Evolutionary conservation across 1,140 invertebrate genomes (phyloP), one percentile per base, ranked within the genome.

Genomic region (Ips nitidus): DNA sequence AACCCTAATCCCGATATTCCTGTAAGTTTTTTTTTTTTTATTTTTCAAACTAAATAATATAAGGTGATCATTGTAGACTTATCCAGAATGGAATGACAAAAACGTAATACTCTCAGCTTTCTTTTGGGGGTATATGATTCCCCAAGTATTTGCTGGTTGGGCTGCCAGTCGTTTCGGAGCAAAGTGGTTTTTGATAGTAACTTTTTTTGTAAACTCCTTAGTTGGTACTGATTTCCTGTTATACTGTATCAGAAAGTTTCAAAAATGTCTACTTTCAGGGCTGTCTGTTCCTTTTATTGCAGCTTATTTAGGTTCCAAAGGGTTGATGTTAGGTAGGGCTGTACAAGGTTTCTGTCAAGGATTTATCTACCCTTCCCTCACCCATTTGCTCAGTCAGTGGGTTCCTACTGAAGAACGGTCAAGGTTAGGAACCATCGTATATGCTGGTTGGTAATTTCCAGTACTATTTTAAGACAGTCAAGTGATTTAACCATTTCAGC

Each of bases 321-420:
- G 84, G 66, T 77, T 91, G 64, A 84, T 84, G 76, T 77, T 81
- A 74, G 81, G 87, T 8, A 83, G 94, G 37, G 86, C 93, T 0
- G 69, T 90, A 0, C 88, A 92, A 80, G 94, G 94, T 0, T 77
- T 95, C 0, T 85, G 83, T 40, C 88, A 95, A 82, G 94, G 93
- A 4, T 86, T 92, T 1, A 83, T 92, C 2, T 90, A 91, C 74
- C 94, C 94, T 0, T 86, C 87, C 59, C 83, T 93, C 2, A 92
- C 95, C 73, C 88, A 88, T 0, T 81, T 95, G 1, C 80, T 95
- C 70, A 89, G 92, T 0, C 89, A 90, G 74, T 97, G 94, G 94
- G 86, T 74, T 36, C 87, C 88, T 0, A 75, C 79, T 1, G 75
- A 81, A 5, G 88, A 90, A 77, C 79, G 87, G 41, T 86, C 87